Evolutionary conservation across 2,888 invertebrate genomes (phyloP).

Genomic region (Orthosia incerta): DNA sequence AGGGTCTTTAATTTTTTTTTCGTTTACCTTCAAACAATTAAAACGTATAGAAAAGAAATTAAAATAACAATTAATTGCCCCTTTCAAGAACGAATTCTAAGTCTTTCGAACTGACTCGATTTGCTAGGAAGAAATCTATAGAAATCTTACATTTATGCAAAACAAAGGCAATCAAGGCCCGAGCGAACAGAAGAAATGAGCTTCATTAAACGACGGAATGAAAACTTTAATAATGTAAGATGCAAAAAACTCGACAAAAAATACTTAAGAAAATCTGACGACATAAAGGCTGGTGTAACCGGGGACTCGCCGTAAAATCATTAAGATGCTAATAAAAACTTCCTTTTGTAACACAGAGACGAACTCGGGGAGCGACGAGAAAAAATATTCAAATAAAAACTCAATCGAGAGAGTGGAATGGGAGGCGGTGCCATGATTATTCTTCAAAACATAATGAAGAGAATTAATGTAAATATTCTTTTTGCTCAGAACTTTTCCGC

Average conservation of each 20-base stretch:
- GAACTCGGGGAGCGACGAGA: constrained; percentile 84
- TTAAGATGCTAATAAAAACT: constrained; percentile 92
- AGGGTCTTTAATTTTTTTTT: constrained; percentile 18
- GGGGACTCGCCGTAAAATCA: constrained; percentile 91
- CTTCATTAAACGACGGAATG: constrained; percentile 91
- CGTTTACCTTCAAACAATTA: constrained; percentile 43
- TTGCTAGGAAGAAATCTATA: constrained; percentile 88
- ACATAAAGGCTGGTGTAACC: constrained; percentile 91
- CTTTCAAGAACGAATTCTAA: constrained; percentile 84
- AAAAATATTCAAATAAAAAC: constrained; percentile 91
- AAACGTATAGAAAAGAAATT: constrained; percentile 65
- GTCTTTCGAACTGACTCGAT: constrained; percentile 86
- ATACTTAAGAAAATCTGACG: constrained; percentile 91
- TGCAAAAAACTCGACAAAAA: constrained; percentile 90
- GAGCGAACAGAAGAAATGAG: constrained; percentile 91
- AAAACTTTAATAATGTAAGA: constrained; percentile 91
- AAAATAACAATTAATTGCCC: constrained; percentile 83
- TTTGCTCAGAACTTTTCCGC: constrained; percentile 88
- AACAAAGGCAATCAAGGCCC: constrained; percentile 91
- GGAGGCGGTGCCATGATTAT: constrained; percentile 90
- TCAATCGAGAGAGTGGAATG: constrained; percentile 89
- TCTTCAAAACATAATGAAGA: constrained; percentile 92
- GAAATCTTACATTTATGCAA: constrained; percentile 91
- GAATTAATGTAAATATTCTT: constrained; percentile 92
- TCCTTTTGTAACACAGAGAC: constrained; percentile 90